These are phyloP conservation scores for Tarsius wallacei DNA, from an alignment of 2,797 vertebrate species.

Conservation along the genomic window DNA sequence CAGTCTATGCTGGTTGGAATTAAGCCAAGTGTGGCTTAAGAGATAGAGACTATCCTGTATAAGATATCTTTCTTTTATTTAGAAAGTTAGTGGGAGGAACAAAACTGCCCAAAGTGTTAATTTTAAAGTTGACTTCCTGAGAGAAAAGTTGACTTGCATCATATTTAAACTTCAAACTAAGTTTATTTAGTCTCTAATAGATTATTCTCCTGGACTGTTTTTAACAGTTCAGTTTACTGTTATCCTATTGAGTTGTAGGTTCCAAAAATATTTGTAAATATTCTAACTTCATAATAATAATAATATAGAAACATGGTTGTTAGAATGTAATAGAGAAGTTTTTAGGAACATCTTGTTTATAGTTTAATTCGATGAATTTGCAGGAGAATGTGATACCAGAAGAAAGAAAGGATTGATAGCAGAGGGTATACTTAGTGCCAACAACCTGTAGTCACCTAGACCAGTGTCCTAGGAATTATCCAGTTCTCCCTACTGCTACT, in stretches of 20 bases:
- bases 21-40: neutral
- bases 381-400: neutral
- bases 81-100: slow-evolving; percentile 35
- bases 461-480: neutral
- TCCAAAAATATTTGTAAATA: slow-evolving; percentile 73
- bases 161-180: slow-evolving; percentile 69
- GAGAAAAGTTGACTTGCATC: slow-evolving; percentile 65
- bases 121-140: slow-evolving; percentile 73
- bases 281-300: slow-evolving; percentile 69
- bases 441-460: neutral
- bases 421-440: neutral
- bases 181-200: slow-evolving; percentile 79
- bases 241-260: slow-evolving; percentile 65
- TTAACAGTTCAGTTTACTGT: slow-evolving; percentile 65
- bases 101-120: slow-evolving; percentile 1
- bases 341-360: slow-evolving; percentile 61
- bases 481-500: neutral
- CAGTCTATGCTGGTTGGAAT: neutral
- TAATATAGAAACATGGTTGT: slow-evolving; percentile 42
- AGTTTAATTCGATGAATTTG: slow-evolving; percentile 60
- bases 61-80: neutral
- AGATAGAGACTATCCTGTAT: neutral
- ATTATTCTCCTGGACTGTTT: slow-evolving; percentile 45
- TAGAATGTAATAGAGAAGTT: slow-evolving; percentile 58
- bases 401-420: neutral